Percentiles rank a stretch among this genome's conserved stretches.
Conservation (phyloP, 2,888 invertebrate species). For the Hypselothyrea guttata region DNA sequence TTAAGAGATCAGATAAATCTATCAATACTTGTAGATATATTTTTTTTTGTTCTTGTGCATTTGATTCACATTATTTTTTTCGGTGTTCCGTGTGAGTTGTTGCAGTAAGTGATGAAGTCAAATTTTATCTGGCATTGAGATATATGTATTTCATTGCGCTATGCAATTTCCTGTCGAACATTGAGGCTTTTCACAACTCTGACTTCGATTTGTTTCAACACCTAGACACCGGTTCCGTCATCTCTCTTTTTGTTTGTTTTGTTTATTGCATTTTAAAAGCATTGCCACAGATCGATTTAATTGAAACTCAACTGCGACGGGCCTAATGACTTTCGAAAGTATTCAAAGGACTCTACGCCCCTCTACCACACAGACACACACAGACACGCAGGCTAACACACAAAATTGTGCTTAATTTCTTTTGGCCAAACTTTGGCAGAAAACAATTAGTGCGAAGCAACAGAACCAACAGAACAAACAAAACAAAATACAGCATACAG, state of each 20-base stretch:
- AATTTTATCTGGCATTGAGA: background rate
- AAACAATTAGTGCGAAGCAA: conserved; percentile 12
- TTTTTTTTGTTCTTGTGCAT: conserved; percentile 30
- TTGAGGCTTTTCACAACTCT: no score
- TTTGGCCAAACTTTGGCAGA: conserved; percentile 24
- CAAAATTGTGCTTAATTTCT: conserved; percentile 42
- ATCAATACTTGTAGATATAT: background rate
- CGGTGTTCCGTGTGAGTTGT: conserved; percentile 8
- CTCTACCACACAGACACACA: background rate
- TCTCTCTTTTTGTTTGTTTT: background rate
- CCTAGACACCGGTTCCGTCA: background rate
- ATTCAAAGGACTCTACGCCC: conserved; percentile 33
- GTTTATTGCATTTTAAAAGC: conserved; percentile 12
- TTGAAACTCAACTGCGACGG: conserved; percentile 26
- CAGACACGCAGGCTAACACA: background rate
- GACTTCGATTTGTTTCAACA: no score
- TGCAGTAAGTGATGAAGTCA: conserved; percentile 13
- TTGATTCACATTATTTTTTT: conserved; percentile 15
- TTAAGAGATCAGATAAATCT: conserved; percentile 24
- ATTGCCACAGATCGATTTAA: conserved; percentile 35
- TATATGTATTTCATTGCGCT: background rate
- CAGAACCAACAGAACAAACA: conserved; percentile 8
- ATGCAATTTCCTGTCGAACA: no score
- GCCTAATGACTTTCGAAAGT: conserved; percentile 55
- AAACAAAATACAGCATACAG: no score